Percentiles rank a stretch among this genome's conserved stretches.
These are phyloP conservation scores for Rhabdomys pumilio DNA, from an alignment of 2,797 vertebrate species.

Conservation along the genomic window DNA sequence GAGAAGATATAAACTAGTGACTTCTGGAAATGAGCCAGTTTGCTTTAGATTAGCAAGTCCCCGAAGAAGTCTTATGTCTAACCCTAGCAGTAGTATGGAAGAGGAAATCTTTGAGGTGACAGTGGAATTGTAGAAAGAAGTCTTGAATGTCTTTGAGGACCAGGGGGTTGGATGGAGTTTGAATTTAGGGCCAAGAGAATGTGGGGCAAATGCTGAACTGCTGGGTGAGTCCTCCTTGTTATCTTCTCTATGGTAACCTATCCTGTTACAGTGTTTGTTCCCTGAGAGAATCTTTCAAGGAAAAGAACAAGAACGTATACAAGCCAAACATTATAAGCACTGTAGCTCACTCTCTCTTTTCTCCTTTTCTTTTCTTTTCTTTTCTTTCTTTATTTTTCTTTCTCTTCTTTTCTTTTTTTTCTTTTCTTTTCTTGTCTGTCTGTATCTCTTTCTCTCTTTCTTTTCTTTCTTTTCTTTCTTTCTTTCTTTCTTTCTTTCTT, in stretches of 20 bases:
- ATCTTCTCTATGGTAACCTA: constrained; percentile 23
- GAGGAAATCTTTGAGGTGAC: constrained; percentile 44
- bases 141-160: not conserved
- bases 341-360: not conserved
- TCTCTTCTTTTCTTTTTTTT: too few relatives aligned
- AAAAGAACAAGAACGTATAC: constrained; percentile 29
- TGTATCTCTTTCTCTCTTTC: too few relatives aligned
- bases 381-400: too few relatives aligned
- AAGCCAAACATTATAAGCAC: constrained; percentile 1
- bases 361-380: too few relatives aligned
- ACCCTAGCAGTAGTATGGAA: not conserved
- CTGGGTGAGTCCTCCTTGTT: not conserved
- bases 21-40: constrained; percentile 66
- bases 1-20: constrained; percentile 50
- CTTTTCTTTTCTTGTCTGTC: too few relatives aligned
- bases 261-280: constrained; percentile 51
- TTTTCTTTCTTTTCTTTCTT: too few relatives aligned
- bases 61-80: constrained; percentile 35
- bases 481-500: not conserved
- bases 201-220: not conserved
- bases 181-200: not conserved
- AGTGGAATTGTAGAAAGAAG: constrained; percentile 16
- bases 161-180: not conserved
- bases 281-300: not conserved
- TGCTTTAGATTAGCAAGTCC: constrained; percentile 6